Evolutionary conservation across 1,140 invertebrate species (phyloP).

Genomic region (Drosophila ambigua): DNA sequence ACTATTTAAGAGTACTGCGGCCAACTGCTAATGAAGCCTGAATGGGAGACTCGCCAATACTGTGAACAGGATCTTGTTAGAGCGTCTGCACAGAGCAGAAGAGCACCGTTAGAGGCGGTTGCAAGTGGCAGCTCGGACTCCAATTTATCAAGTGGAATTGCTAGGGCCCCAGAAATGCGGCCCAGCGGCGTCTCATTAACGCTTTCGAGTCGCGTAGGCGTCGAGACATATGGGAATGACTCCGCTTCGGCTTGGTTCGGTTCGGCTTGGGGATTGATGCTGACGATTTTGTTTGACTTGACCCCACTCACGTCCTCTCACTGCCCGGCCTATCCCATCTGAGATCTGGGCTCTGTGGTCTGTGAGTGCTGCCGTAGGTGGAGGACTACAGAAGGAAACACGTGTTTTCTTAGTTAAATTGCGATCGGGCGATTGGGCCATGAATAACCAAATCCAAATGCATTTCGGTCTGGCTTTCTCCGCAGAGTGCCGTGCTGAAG

Average conservation of each 20-base stretch:
- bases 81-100: conserved; percentile 3
- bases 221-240: conserved; percentile 20
- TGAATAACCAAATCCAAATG: conserved; percentile 29
- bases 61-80: conserved; percentile 53
- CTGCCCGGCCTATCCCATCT: not conserved
- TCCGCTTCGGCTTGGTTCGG: conserved; percentile 5
- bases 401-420: conserved; percentile 48
- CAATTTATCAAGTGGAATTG: conserved; percentile 73
- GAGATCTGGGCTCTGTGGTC: conserved; percentile 13
- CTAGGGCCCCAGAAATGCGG: conserved; percentile 23
- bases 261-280: conserved; percentile 42
- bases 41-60: conserved; percentile 26
- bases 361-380: conserved; percentile 2
- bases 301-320: conserved; percentile 56
- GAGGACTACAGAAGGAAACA: conserved; percentile 10
- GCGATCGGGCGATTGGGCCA: conserved; percentile 30
- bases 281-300: conserved; percentile 49
- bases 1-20: conserved; percentile 35
- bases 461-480: conserved; percentile 40
- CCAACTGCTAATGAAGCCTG: conserved; percentile 57
- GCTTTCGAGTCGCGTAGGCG: conserved; percentile 59
- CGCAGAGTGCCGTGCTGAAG: conserved; percentile 9
- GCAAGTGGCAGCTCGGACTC: conserved; percentile 26
- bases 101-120: conserved; percentile 45
- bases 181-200: conserved; percentile 67